phyloP scores from a whole-genome alignment of 1,140 invertebrate species.

The Sesamia nonagrioides region DNA sequence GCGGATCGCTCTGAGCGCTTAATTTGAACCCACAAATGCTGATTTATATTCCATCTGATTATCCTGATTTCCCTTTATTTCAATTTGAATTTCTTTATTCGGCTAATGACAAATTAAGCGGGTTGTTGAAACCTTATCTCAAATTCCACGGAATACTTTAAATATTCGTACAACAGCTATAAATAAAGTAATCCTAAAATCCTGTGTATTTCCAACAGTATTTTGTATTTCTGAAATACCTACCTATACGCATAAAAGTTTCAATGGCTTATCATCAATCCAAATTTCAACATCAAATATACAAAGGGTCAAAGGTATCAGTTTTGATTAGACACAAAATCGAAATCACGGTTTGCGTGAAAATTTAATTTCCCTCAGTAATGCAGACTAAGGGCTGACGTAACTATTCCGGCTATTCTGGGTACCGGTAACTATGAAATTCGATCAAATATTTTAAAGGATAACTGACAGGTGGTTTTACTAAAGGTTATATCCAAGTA shows the following conservation, averaged over 20 bases:
- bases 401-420: conserved; percentile 18
- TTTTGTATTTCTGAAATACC: not conserved
- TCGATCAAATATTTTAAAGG: not conserved
- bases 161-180: not conserved
- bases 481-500: not conserved
- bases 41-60: conserved; percentile 73
- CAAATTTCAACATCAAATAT: conserved; percentile 1
- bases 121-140: conserved; percentile 31
- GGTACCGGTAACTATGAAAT: conserved; percentile 1
- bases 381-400: not conserved
- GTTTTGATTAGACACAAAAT: not conserved
- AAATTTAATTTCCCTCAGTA: not conserved
- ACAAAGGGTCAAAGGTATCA: conserved; percentile 10
- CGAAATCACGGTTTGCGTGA: not conserved
- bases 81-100: conserved; percentile 69
- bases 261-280: not conserved
- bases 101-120: conserved; percentile 60
- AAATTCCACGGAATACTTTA: not conserved
- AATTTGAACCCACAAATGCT: conserved; percentile 52
- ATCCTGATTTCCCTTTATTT: conserved; percentile 67
- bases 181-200: not conserved
- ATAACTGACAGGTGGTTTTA: not conserved
- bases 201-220: not conserved
- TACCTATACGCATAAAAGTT: not conserved
- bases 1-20: conserved; percentile 34